Evolutionary conservation across 2,113 vertebrate species (phyloP), one percentile per base, ranked within the genome.

Genomic region (Pachypanchax playfairii): DNA sequence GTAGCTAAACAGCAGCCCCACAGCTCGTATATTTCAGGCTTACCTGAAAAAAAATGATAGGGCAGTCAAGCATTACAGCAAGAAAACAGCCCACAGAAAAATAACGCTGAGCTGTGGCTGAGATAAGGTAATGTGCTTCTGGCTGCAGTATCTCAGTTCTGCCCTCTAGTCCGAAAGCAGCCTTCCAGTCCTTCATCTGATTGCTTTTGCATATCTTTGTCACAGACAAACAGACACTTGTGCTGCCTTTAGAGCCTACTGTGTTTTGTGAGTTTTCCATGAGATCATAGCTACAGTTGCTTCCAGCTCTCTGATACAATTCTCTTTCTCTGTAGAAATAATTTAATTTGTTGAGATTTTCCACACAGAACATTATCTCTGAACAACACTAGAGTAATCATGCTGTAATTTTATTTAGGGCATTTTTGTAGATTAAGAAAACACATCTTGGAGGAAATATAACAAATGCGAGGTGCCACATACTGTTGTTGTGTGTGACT

Each of bases 311-410:
- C 55, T 36, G 53, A 55, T 28, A 76, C 73, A 77, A 74, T 61
- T 73, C 54, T 75, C 58, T 51, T 12, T 12, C 42, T 81, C 43
- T 68, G 33, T 50, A 42, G 73, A 57, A 83, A 85, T 80, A 65
- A 85, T 84, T 80, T 15, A 74, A 78, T 86, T 82, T 82, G 73
- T 72, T 61, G 33, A 21, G 6, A 61, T 74, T 82, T 73, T 63
- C 54, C 60, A 70, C 70, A 72, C 59, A 53, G 59, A 73, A 77
- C 68, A 57, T 72, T 75, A 85, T 84, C 80, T 65, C 6, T 57
- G 55, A 75, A 70, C 52, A 65, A 80, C 81, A 77, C 76, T 84
- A 73, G 55, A 78, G 71, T 55, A 80, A 80, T 85, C 67, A 69
- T 52, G 73, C 65, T 58, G 70, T 75, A 57, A 79, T 83, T 72